phyloP scores from a whole-genome alignment of 2,113 vertebrate species.

The Lampris incognitus region DNA sequence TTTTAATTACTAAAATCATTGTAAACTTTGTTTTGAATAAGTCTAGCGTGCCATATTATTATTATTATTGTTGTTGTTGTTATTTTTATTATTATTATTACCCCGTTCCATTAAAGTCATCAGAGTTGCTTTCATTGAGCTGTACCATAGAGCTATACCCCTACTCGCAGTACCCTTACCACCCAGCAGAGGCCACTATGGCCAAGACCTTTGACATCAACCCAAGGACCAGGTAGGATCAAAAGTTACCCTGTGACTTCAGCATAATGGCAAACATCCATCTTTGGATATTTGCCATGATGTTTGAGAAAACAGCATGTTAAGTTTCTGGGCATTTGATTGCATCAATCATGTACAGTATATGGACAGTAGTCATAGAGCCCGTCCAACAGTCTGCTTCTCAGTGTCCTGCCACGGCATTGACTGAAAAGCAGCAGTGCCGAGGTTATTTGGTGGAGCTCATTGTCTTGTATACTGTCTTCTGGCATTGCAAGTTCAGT shows the following conservation, averaged over 20 bases:
- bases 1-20: no score
- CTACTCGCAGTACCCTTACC: slow-evolving; percentile 48
- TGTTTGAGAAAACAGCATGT: neutral
- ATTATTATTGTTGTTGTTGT: neutral
- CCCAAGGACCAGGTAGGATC: neutral
- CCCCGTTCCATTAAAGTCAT: no score
- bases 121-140: no score
- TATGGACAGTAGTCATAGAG: no score
- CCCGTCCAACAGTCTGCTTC: neutral
- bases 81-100: neutral
- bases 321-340: neutral
- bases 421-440: slow-evolving; percentile 9
- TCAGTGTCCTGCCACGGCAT: neutral
- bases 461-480: slow-evolving; percentile 23
- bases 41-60: no score
- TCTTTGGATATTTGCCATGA: no score
- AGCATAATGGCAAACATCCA: neutral
- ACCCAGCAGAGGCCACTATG: slow-evolving; percentile 73
- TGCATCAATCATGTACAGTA: neutral
- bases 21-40: no score
- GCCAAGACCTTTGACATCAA: slow-evolving; percentile 45
- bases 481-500: slow-evolving; percentile 6
- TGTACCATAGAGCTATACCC: neutral
- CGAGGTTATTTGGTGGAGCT: slow-evolving; percentile 15
- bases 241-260: neutral